Evolutionary conservation across 1,140 invertebrate species (phyloP).

Genomic region (Druon quercuslanigerum): DNA sequence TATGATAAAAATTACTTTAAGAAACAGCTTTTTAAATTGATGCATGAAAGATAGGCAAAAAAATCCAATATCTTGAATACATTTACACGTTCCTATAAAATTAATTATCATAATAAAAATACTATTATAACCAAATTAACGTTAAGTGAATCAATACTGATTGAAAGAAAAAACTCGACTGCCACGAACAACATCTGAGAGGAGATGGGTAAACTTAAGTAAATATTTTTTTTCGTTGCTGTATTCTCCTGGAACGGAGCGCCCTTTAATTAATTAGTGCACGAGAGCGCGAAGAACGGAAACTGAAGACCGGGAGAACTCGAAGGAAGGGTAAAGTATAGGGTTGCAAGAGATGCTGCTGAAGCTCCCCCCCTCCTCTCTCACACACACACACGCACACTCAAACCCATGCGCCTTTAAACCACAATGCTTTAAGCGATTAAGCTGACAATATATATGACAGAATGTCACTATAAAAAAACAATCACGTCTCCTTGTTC

Average conservation of each 20-base stretch:
- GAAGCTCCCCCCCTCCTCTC: background rate
- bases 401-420: too few relatives aligned
- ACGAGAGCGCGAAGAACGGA: conserved; percentile 48
- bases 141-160: conserved; percentile 33
- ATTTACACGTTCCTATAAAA: too few relatives aligned
- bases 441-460: too few relatives aligned
- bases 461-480: too few relatives aligned
- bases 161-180: conserved; percentile 27
- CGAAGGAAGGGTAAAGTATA: conserved; percentile 31
- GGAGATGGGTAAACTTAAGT: conserved; percentile 57
- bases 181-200: conserved; percentile 40
- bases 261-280: conserved; percentile 66
- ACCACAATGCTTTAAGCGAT: too few relatives aligned
- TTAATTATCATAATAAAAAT: background rate
- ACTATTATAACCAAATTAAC: background rate
- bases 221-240: conserved; percentile 50
- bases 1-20: too few relatives aligned
- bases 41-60: too few relatives aligned
- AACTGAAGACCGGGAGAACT: conserved; percentile 37
- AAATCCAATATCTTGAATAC: too few relatives aligned
- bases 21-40: too few relatives aligned
- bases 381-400: too few relatives aligned
- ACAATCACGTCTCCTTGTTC: too few relatives aligned
- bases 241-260: conserved; percentile 42
- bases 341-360: conserved; percentile 8